Evolutionary conservation across 2,888 invertebrate species (phyloP), one percentile per base, ranked within the genome.

Genomic region (Mongoloraphidia duomilia): DNA sequence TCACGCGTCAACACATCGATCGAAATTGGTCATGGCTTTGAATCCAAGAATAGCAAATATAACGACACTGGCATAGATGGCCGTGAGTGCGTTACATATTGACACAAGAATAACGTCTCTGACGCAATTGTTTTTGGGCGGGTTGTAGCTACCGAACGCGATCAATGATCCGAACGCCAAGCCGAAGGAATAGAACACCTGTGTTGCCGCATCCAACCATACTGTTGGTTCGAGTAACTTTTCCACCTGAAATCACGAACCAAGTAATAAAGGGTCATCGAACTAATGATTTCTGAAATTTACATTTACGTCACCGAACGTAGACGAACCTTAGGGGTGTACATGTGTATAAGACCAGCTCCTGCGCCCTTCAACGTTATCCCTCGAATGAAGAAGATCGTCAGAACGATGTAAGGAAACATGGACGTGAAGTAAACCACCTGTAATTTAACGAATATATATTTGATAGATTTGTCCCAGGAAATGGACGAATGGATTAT

Each of bases 131-230:
- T 95, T 95, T 66, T 92, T 86, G 2, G 89, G 86, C 1, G 90
- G 84, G 67, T 95, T 95, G 73, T 95, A 95, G 56, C 92, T 92
- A 48, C 94, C 93, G 66, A 94, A 95, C 1, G 94, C 93, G 60
- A 95, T 93, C 50, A 95, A 74, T 1, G 93, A 94, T 3, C 95
- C 95, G 67, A 95, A 95, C 8, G 93, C 94, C 51, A 95, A 72
- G 3, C 94, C 94, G 66, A 92, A 90, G 1, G 93, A 93, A 69
- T 94, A 95, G 73, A 95, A 95, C 3, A 95, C 94, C 72, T 95
- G 95, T 0, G 94, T 94, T 1, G 95, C 94, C 3, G 95, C 94
- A 63, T 94, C 94, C 59, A 95, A 70, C 95, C 95, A 95, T 1
- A 94, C 93, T 6, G 82, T 87, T 0, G 94, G 91, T 59, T 90